Percentiles rank a stretch among this genome's conserved stretches.
Conservation (phyloP, 2,113 vertebrate genomes). For the Takifugu bimaculatus region DNA sequence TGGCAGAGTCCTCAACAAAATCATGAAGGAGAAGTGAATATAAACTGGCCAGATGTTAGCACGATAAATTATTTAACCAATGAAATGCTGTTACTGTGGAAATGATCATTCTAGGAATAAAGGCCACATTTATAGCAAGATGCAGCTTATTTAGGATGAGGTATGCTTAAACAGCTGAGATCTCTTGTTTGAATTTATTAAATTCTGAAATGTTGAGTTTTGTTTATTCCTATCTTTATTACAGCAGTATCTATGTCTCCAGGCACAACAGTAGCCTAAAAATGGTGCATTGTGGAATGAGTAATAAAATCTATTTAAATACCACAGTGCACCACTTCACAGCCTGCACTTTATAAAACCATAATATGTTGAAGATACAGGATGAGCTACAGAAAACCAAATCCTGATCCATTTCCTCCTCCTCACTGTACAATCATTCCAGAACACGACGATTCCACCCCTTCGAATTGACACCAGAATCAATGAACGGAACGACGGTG, state of each 20-base stretch:
- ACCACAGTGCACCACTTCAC: not conserved
- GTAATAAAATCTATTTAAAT: slow-evolving; percentile 16
- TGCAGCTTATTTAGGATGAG: not conserved
- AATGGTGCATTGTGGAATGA: not conserved
- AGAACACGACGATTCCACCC: not conserved
- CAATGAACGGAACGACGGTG: slow-evolving; percentile 37
- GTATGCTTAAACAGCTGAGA: not conserved
- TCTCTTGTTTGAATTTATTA: not conserved
- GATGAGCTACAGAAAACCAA: not conserved
- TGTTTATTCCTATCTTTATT: slow-evolving; percentile 5
- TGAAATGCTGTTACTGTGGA: slow-evolving; percentile 12
- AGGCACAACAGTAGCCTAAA: not conserved
- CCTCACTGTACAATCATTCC: not conserved
- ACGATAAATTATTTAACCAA: slow-evolving; percentile 19
- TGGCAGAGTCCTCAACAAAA: slow-evolving; percentile 27
- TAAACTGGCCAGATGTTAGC: slow-evolving; percentile 18
- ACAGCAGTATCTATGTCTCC: slow-evolving; percentile 8
- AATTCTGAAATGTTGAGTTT: not conserved
- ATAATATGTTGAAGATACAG: slow-evolving; percentile 5
- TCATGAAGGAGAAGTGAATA: not conserved
- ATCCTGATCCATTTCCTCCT: not conserved
- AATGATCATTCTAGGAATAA: slow-evolving; percentile 4
- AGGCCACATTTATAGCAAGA: not conserved
- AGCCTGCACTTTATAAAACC: too few species aligned
- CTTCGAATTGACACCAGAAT: slow-evolving; percentile 29